Percentiles rank a stretch among this genome's conserved stretches.
These are phyloP conservation scores for Tinamus guttatus DNA, from an alignment of 2,113 vertebrate species.

Conservation along the genomic window DNA sequence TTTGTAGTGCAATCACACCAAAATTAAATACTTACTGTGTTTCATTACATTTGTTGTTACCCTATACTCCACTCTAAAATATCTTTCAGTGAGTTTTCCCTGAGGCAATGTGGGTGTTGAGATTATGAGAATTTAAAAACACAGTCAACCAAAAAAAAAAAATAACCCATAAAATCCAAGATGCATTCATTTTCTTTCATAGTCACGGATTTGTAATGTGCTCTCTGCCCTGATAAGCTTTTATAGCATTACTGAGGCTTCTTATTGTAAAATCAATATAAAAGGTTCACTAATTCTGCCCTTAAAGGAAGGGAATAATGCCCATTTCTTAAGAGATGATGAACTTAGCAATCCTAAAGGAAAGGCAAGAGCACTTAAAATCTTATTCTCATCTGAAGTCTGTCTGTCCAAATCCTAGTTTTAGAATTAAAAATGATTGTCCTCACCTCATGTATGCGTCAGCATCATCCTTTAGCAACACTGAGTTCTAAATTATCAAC, in stretches of 20 bases:
- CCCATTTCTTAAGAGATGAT: neutral
- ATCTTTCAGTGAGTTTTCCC: neutral
- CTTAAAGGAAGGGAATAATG: neutral
- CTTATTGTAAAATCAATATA: neutral
- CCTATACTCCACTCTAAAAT: neutral
- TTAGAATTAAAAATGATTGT: neutral
- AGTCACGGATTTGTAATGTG: neutral
- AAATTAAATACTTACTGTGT: neutral
- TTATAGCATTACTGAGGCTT: neutral
- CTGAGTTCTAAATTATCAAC: neutral
- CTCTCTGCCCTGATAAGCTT: neutral
- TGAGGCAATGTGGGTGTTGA: neutral
- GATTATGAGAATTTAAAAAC: neutral
- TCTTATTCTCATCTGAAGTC: neutral
- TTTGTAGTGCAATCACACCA: neutral
- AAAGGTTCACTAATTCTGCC: neutral
- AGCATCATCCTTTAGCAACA: neutral
- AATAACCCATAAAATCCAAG: neutral
- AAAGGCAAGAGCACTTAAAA: neutral
- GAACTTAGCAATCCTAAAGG: neutral
- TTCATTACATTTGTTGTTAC: neutral
- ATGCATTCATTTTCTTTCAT: neutral
- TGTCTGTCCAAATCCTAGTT: neutral
- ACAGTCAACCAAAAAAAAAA: neutral
- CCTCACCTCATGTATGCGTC: no score